Evolutionary conservation across 2,113 vertebrate genomes (phyloP).

Genomic region (Struthidea cinerea): DNA sequence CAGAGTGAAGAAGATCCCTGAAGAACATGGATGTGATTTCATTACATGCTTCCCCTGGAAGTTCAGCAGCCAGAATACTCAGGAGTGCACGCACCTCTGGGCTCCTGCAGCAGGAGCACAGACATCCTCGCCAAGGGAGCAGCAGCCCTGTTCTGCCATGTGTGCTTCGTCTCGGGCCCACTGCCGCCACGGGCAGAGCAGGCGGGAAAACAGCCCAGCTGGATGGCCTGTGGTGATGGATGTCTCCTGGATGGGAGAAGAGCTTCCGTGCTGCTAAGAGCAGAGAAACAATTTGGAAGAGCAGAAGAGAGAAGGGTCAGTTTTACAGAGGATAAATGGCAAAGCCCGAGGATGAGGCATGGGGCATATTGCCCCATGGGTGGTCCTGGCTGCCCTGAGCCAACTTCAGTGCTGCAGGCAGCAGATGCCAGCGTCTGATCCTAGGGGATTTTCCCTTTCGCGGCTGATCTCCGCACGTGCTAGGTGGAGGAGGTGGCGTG

Average conservation of each 20-base stretch:
- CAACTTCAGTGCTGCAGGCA: not conserved
- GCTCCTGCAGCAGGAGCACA: not conserved
- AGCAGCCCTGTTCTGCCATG: not conserved
- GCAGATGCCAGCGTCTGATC: not conserved
- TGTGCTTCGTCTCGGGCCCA: fast-evolving
- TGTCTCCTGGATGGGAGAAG: not conserved
- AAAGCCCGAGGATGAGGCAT: not conserved
- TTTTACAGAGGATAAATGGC: not conserved
- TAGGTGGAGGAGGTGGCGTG: not conserved
- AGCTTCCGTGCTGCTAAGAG: not conserved
- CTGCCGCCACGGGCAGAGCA: fast-evolving
- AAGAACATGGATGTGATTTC: not conserved
- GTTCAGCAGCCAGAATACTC: not conserved
- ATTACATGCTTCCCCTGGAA: not conserved
- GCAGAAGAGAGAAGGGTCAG: not conserved
- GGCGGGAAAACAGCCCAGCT: not conserved
- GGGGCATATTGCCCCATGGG: not conserved
- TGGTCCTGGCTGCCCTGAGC: not conserved
- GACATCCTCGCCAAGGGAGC: not conserved
- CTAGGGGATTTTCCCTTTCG: not conserved
- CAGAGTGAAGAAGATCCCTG: not conserved
- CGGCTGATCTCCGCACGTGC: not conserved
- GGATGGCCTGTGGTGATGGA: not conserved
- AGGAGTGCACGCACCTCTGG: not conserved
- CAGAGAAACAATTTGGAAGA: not conserved